phyloP scores from a whole-genome alignment of 2,888 invertebrate genomes.

The Ferrisia virgata region DNA sequence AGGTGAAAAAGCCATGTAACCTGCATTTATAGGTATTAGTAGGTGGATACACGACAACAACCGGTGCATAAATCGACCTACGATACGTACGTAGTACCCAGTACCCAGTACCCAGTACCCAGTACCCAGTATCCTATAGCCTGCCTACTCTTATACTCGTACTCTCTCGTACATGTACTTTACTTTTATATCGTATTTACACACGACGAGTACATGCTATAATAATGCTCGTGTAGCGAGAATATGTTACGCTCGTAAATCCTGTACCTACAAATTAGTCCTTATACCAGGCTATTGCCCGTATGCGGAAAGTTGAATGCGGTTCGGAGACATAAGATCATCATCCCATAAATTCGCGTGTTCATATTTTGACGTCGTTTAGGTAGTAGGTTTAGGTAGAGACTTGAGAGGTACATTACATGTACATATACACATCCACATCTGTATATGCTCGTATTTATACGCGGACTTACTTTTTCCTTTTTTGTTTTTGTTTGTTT shows the following conservation, averaged over 20 bases:
- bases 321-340: background rate
- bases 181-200: too few species aligned
- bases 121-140: too few species aligned
- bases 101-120: too few species aligned
- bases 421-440: too few species aligned
- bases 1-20: background rate
- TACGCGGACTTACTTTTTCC: too few species aligned
- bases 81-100: background rate
- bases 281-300: background rate
- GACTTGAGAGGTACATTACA: too few species aligned
- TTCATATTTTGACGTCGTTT: background rate
- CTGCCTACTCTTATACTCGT: too few species aligned
- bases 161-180: too few species aligned
- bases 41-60: background rate
- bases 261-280: background rate
- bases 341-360: background rate
- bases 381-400: too few species aligned
- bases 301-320: conserved; percentile 6
- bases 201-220: background rate
- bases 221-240: background rate
- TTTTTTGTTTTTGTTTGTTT: too few species aligned
- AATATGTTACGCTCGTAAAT: background rate
- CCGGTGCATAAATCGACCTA: background rate
- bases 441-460: background rate
- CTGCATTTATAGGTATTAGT: background rate